Evolutionary conservation across 2,113 vertebrate genomes (phyloP), one percentile per base, ranked within the genome.

Genomic region (Gobio gobio): DNA sequence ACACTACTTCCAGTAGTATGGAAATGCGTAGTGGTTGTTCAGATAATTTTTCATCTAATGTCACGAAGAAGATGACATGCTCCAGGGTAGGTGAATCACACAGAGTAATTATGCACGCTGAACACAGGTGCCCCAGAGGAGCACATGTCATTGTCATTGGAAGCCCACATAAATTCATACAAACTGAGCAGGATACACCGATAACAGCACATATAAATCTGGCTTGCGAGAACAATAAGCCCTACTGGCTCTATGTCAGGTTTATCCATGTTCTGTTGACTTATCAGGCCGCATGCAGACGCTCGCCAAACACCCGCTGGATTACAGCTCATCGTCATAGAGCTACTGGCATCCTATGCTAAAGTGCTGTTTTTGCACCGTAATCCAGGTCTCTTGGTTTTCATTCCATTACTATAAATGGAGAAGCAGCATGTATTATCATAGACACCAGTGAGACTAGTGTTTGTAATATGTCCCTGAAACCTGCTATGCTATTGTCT

Each of bases 371-470:
- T 83, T 79, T 84, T 29, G 49, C 51, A 80, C 80, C 81, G 54
- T 89, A 66, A 79, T 89, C 86, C 51, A 83, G 84, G 76, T 79
- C 72, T 83, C 63, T 40, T 75, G 54, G 26, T 89, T 86, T 88
- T 26, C 77, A 61, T 84, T 86, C 47, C 84, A 77, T 82, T 88
- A 63, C 29, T 84, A 72, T 85, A 78, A 87, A 80, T 84, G 66
- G 33, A 83, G 45, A 68, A 85, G 43, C n/a, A 82, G 40, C 68
- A 79, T 78, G 61, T 87, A 81, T 91, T 90, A 86, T 88, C 85
- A 87, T 78, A 85, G 76, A 87, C 91, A 89, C 87, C 88, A 84
- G 87, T 78, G 63, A 18, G 59, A 61, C 86, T 86, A 89, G 90
- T 89, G 88, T 87, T 68, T 78, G 49, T 74, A 83, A 79, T 82